A percentile compares a stretch with the other conserved stretches of the same genome.
These are phyloP conservation scores for Seira ritae DNA, from an alignment of 2,888 invertebrate genomes.

Conservation along the genomic window DNA sequence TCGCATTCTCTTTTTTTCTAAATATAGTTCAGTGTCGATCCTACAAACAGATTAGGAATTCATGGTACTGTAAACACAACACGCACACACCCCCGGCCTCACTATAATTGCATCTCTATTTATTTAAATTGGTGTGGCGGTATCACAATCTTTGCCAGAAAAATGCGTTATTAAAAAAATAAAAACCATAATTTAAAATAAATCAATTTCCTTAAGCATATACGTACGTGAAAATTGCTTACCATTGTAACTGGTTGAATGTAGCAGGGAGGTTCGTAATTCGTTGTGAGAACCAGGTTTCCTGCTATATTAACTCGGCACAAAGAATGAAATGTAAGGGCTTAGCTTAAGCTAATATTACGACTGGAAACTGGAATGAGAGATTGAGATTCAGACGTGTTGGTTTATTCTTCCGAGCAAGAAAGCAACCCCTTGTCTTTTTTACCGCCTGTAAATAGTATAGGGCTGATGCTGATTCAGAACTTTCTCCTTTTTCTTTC, in stretches of 20 bases:
- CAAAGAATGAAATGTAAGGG: background rate
- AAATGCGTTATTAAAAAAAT: no score
- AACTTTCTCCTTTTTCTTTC: no score
- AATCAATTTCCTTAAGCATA: background rate
- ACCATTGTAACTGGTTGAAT: slow-evolving; percentile 63
- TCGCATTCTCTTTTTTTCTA: slow-evolving; percentile 5
- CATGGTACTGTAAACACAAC: no score
- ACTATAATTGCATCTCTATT: no score
- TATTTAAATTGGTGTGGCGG: no score
- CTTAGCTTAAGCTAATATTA: no score
- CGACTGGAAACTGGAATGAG: no score
- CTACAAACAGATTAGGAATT: background rate
- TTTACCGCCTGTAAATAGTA: background rate
- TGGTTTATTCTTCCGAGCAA: no score
- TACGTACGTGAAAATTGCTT: slow-evolving; percentile 20
- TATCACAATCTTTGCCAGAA: no score
- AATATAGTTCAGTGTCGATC: slow-evolving; percentile 3
- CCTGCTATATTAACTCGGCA: background rate
- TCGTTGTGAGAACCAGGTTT: slow-evolving; percentile 67
- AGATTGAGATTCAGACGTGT: no score
- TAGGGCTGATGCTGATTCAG: slow-evolving; percentile 14
- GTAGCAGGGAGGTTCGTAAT: slow-evolving; percentile 61
- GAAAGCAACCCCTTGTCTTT: slow-evolving; percentile 5
- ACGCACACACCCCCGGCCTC: no score
- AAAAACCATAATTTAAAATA: background rate